Evolutionary conservation across 1,140 invertebrate species (phyloP).

Genomic region (Magallana gigas): DNA sequence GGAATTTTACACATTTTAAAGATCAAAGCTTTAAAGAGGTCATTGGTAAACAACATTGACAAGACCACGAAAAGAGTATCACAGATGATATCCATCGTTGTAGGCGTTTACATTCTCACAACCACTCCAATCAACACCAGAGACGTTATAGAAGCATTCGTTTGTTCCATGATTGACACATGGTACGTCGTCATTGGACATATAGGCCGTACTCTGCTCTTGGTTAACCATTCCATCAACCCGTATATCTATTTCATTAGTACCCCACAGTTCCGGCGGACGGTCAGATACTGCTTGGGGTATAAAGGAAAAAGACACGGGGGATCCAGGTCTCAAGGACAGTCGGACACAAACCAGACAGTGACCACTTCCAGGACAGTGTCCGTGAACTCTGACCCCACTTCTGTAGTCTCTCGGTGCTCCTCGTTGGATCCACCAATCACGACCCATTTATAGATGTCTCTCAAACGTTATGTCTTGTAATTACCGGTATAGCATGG

Average conservation of each 20-base stretch:
- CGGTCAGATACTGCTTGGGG: not conserved
- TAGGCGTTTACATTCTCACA: constrained; percentile 38
- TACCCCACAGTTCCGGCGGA: constrained; percentile 17
- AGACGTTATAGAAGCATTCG: constrained; percentile 27
- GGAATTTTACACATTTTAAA: constrained; percentile 38
- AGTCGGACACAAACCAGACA: not conserved
- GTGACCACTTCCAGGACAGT: not conserved
- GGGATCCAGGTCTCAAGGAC: not conserved
- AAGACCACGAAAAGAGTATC: constrained; percentile 32
- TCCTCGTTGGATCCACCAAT: not conserved
- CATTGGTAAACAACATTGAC: constrained; percentile 2
- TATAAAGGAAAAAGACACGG: not conserved
- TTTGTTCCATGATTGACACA: not conserved
- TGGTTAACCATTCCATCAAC: constrained; percentile 43
- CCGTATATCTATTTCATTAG: constrained; percentile 48
- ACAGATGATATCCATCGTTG: constrained; percentile 35
- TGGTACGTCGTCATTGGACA: constrained; percentile 42
- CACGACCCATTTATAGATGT: too few species aligned
- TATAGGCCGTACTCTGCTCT: constrained; percentile 7
- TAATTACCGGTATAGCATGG: too few species aligned
- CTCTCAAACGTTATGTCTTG: too few species aligned
- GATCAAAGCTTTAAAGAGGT: constrained; percentile 36
- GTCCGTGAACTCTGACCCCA: not conserved
- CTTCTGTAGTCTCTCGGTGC: not conserved
- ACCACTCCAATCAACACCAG: constrained; percentile 39